A percentile compares a stretch with the other conserved stretches of the same genome.
phyloP scores from a whole-genome alignment of 2,113 vertebrate species.

The Daboia siamensis region DNA sequence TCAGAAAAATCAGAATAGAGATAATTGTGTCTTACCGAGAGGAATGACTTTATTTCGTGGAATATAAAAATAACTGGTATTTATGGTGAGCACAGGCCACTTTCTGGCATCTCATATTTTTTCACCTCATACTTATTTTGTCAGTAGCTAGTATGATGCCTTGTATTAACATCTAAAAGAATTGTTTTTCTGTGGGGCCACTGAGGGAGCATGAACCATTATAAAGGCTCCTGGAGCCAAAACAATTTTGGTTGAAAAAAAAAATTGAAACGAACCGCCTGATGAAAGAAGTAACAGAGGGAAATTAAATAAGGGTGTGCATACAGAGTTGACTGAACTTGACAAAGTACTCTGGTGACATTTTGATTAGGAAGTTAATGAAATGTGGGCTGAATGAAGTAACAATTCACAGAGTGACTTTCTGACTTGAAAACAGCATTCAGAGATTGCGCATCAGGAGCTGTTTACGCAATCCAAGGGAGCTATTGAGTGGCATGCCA shows the following conservation, averaged over 20 bases:
- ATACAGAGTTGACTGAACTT: neutral
- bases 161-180: neutral
- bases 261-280: neutral
- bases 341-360: neutral
- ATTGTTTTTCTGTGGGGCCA: neutral
- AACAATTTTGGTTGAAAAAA: neutral
- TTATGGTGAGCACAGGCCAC: neutral
- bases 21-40: neutral
- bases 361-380: neutral
- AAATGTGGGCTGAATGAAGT: neutral
- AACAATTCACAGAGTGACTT: neutral
- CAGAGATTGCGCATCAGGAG: neutral
- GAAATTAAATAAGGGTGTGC: neutral
- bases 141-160: neutral
- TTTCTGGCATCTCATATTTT: neutral
- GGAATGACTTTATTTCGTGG: neutral
- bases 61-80: neutral
- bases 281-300: neutral
- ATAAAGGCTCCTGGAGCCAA: neutral
- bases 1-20: neutral
- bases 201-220: neutral
- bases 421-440: neutral
- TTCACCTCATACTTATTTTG: neutral
- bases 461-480: neutral
- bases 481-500: neutral